These are phyloP conservation scores for Atherinomorus stipes DNA, from an alignment of 2,113 vertebrate species.

Conservation along the genomic window DNA sequence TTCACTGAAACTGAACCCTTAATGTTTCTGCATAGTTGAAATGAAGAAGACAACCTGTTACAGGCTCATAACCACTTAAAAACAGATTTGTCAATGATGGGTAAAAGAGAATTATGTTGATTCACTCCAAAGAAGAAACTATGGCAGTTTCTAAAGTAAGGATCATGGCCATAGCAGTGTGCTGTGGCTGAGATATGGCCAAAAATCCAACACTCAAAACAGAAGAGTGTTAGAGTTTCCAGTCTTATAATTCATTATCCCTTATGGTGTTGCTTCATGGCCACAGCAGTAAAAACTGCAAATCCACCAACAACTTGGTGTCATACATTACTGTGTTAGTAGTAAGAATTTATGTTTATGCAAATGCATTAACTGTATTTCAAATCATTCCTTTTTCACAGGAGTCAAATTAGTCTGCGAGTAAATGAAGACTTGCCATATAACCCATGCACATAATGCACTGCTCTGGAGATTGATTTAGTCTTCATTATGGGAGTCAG, in stretches of 20 bases:
- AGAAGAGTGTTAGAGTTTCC: not conserved
- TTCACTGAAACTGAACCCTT: too few relatives aligned
- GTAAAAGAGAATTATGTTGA: too few relatives aligned
- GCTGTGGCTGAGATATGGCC: too few relatives aligned
- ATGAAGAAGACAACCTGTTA: too few relatives aligned
- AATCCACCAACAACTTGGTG: slow-evolving; percentile 1
- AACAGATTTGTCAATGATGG: too few relatives aligned
- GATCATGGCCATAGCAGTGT: too few relatives aligned
- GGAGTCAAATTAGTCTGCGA: slow-evolving; percentile 22
- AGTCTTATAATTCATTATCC: not conserved
- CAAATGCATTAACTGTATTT: slow-evolving; percentile 21
- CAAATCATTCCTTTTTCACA: not conserved
- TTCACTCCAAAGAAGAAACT: too few relatives aligned
- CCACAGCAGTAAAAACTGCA: not conserved
- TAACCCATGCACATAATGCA: slow-evolving; percentile 44
- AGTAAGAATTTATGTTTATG: slow-evolving; percentile 10
- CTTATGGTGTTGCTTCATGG: not conserved
- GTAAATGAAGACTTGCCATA: slow-evolving; percentile 28
- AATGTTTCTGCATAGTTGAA: too few relatives aligned
- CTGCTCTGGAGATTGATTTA: slow-evolving; percentile 48
- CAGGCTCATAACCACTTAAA: too few relatives aligned
- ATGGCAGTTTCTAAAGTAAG: too few relatives aligned
- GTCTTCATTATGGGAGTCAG: slow-evolving; percentile 31
- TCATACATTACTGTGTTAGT: not conserved
- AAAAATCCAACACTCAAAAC: too few relatives aligned